These are phyloP conservation scores for Odontamblyopus lacepedii DNA, from an alignment of 2,797 vertebrate genomes.

Conservation along the genomic window DNA sequence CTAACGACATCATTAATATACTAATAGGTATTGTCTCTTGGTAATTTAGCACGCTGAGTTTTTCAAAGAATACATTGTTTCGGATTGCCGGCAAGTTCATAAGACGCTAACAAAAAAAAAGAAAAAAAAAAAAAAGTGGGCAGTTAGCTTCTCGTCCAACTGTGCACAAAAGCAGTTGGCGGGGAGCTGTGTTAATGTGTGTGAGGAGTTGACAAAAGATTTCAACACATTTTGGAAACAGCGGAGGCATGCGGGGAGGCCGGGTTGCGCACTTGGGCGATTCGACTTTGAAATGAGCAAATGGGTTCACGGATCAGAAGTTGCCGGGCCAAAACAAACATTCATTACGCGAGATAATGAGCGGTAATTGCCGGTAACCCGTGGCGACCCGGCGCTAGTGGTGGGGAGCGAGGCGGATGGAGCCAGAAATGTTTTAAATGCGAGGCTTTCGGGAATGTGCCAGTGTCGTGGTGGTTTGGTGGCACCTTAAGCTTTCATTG, in stretches of 20 bases:
- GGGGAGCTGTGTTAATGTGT: constrained; percentile 16
- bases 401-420: neutral
- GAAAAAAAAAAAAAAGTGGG: neutral
- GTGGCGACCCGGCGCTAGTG: constrained; percentile 1
- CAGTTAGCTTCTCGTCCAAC: constrained; percentile 55
- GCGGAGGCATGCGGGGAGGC: constrained; percentile 2
- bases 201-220: constrained; percentile 15
- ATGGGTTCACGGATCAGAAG: constrained; percentile 10
- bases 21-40: constrained; percentile 62
- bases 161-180: constrained; percentile 41
- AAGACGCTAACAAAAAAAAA: constrained; percentile 39
- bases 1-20: constrained; percentile 57
- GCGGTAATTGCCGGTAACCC: constrained; percentile 7
- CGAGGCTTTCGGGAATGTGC: neutral
- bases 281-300: constrained; percentile 4
- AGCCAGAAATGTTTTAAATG: neutral
- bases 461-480: neutral
- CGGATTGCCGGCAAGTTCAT: constrained; percentile 43
- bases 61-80: constrained; percentile 63
- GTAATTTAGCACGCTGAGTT: constrained; percentile 56
- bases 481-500: neutral
- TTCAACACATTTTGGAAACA: constrained; percentile 2
- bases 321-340: constrained; percentile 1
- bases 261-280: constrained; percentile 6
- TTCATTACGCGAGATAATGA: constrained; percentile 8